Base-by-base conservation (phyloP, 2,888 invertebrate genomes). In the Agrilus cyanescens region DNA sequence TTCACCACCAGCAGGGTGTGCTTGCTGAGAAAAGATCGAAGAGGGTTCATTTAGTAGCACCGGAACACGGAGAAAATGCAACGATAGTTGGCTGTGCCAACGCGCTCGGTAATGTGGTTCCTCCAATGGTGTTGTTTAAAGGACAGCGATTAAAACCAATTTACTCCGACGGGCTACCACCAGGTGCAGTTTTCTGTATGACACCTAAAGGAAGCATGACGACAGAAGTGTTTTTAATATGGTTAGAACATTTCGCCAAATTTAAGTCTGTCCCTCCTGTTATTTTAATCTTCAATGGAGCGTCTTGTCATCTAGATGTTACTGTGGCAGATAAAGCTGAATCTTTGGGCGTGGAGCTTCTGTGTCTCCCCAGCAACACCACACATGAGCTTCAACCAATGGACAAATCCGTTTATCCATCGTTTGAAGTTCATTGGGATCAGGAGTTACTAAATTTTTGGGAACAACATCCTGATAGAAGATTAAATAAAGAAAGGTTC, bases 381-480 rank as follows among this genome's bases (percentile, higher is more conserved):
- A 59, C 57, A 1, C 56, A 58, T 43, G 56, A 57, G 37, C 38
- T 59, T 10, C 58, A 59, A 46, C 57, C 56, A 5, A 50, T 58
- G 50, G 57, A 56, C 46, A 58, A 59, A 46, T 38, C 53, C 5
- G 51, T 54, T 10, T 57, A 56, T 46, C 33, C 50, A 34, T 49
- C 56, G 4, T 60, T 55, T 47, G 56, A 60, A 46, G 43, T 48
- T 40, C 52, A 52, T 49, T 62, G 58, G 58, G 59, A 62, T 46
- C 49, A 58, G 41, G 56, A 59, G 51, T 50, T 59, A 5, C 41
- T 60, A 8, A 44, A 47, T 30, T 59, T 57, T 46, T 59, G 57
- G 57, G 54, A 46, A 13, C 29, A 46, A 29, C 32, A 48, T 43
- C 41, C 41, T 34, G 54, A 54, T 32, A 46, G 57, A 41, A 50